Evolutionary conservation across 2,113 vertebrate genomes (phyloP), one percentile per base, ranked within the genome.

Genomic region (Leptobrachium leishanense): DNA sequence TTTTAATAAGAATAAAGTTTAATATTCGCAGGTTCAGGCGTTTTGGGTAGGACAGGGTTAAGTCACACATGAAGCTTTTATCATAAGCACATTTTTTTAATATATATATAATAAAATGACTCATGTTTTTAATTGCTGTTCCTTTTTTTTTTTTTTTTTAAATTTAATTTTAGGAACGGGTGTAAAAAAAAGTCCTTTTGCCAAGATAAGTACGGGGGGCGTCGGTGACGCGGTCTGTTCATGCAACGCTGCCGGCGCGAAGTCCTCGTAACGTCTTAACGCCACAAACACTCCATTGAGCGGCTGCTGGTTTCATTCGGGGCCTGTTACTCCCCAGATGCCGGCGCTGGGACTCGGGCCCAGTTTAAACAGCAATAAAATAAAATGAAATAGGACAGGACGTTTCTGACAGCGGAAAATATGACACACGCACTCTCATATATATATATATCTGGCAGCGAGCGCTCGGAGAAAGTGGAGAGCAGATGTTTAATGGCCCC

Each of bases 351-450:
- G 75, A 76, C 39, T 9, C 40, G 10, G 41, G 75, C 75, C 65
- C 75, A 69, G 66, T 13, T 39, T 77, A 43, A 43, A 77, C 50
- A 77, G 75, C 75, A 77, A 66, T 77, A 77, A 77, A 77, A 77
- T 77, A 77, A 77, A 59, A 69, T 77, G 75, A 77, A 68, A 15
- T 43, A 68, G 65, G 11, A 43, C 75, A 31, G 75, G 65, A 11
- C 12, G 75, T 5, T n/a, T 10, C 65, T 43, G 75, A 77, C 13
- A 44, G 75, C 53, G 53, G 41, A 69, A 57, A 57, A 54, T 57
- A 50, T 55, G 65, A 76, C 75, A 64, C 11, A 66, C 11, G 7
- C 20, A 67, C 20, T 13, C 2, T 40, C 20, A 6, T 75, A 53
- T n/a, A 42, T 10, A 46, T 15, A 59, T 65, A 20, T 7, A 5